Conservation (phyloP, 2,888 invertebrate genomes). For the Lumbricus terrestris region DNA sequence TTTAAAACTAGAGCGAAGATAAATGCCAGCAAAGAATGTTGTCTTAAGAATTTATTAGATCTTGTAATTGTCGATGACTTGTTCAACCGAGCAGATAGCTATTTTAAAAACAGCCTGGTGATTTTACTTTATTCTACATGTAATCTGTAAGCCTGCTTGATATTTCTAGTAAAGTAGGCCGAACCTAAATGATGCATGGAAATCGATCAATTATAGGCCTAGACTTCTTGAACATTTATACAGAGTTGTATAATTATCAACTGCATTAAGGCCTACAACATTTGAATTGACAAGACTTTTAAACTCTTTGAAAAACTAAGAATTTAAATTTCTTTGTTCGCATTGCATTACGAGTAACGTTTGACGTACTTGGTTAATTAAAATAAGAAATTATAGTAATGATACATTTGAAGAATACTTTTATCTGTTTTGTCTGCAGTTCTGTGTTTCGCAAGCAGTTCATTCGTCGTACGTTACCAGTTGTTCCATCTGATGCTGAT, state of each 20-base stretch:
- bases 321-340: background rate
- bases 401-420: background rate
- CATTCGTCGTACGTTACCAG: constrained; percentile 16
- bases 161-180: background rate
- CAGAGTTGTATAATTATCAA: background rate
- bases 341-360: background rate
- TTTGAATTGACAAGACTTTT: background rate
- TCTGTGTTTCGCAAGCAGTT: constrained; percentile 24
- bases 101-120: background rate
- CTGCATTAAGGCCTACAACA: no score
- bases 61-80: no score
- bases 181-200: background rate
- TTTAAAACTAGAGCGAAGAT: background rate
- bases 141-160: background rate
- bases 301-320: background rate
- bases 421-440: constrained; percentile 4
- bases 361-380: background rate
- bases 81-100: background rate
- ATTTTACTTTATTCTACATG: background rate
- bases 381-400: background rate
- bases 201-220: no score
- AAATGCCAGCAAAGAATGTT: background rate
- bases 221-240: background rate
- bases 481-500: constrained; percentile 37
- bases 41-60: background rate